Base-by-base conservation (phyloP, 2,888 invertebrate species). In the Amphipyra tragopoginis region DNA sequence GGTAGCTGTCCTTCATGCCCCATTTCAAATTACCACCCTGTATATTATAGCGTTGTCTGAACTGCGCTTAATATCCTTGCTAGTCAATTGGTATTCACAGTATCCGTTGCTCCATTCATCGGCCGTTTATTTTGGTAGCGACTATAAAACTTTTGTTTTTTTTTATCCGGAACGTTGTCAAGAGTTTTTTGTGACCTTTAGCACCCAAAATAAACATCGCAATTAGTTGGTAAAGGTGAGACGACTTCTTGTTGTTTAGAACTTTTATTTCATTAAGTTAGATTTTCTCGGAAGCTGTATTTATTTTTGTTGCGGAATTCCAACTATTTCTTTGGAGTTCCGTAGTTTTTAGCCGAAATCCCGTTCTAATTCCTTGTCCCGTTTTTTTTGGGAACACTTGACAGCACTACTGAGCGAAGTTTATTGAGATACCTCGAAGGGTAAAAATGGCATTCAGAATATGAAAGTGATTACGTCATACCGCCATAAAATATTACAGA, bases 361-460 rank as follows among this genome's bases (percentile, higher is more conserved):
- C 29, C 29, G 29, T 29, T 29, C 3, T 29, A n/a, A 21, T 29
- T 29, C 29, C 29, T 7, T 7, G 11, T 36, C 39, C 43, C 21
- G 40, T 26, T 49, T 47, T 50, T 11, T 11, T 4, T 29, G 0
- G 42, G 15, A 11, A 6, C 29, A 29, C 10, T 10, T 34, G 13
- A 26, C 73, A 15, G 13, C 67, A 67, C 67, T 73, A 58, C 8
- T 9, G 1, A 10, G 1, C 36, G 14, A 29, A 47, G 36, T 42
- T 47, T 69, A 74, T 71, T 75, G 71, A 58, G 57, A 71, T 71
- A 69, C 70, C 75, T 69, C 47, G 48, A 75, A 58, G 63, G 70
- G 43, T 47, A 75, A 75, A 67, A 62, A 75, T 57, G 70, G 26
- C 47, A 77, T 69, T 51, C 36, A 29, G 42, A 44, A 65, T 65